A percentile compares a stretch with the other conserved stretches of the same genome.
These are phyloP conservation scores for Patagioenas fasciata DNA, from an alignment of 2,113 vertebrate species.

Conservation along the genomic window DNA sequence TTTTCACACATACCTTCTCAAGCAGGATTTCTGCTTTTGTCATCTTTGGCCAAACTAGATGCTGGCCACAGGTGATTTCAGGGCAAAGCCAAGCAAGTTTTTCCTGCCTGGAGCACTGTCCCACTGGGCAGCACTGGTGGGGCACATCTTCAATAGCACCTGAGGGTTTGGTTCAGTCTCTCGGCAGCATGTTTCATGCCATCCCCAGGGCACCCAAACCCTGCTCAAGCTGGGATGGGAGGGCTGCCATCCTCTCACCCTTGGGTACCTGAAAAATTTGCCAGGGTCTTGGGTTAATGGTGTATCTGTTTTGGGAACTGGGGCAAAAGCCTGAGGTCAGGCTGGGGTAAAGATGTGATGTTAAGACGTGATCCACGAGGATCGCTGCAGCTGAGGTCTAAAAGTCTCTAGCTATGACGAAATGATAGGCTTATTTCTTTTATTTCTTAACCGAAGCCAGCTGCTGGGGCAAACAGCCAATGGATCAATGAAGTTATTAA, in stretches of 20 bases:
- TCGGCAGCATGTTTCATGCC: not conserved
- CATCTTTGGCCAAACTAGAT: not conserved
- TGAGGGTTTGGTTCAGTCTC: not conserved
- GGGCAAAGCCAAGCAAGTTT: not conserved
- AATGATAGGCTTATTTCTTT: not conserved
- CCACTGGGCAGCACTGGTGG: not conserved
- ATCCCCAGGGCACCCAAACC: not conserved
- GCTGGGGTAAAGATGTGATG: not conserved
- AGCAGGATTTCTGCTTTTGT: not conserved
- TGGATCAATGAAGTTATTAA: not conserved
- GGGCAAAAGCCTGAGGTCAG: not conserved
- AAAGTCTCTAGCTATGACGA: not conserved
- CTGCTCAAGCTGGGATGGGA: not conserved
- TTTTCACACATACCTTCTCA: not conserved
- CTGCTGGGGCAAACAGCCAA: not conserved
- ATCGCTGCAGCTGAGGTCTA: not conserved
- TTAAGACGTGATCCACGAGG: not conserved
- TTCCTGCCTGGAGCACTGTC: not conserved
- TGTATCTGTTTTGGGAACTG: not conserved
- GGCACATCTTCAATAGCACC: accelerated
- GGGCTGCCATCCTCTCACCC: not conserved
- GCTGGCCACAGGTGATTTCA: not conserved
- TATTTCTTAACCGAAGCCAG: not conserved
- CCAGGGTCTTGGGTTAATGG: not conserved
- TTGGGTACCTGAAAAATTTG: not conserved